These are phyloP conservation scores for Muscicapa comitata DNA, from an alignment of 2,797 vertebrate species.

Conservation along the genomic window DNA sequence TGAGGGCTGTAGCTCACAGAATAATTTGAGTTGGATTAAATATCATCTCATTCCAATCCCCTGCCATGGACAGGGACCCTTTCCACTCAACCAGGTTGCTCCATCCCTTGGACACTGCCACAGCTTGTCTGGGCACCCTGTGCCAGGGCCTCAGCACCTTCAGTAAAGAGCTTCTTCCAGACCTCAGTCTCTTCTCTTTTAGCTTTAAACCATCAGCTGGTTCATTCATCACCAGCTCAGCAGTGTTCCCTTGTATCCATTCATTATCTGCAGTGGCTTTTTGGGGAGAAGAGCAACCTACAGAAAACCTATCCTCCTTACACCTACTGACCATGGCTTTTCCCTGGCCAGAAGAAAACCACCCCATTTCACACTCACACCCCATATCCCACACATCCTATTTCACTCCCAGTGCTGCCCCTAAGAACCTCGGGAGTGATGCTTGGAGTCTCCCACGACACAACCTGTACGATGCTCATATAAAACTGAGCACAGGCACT, in stretches of 20 bases:
- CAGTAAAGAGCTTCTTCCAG: background rate
- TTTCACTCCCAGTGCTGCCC: background rate
- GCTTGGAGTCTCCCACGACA: too few species aligned
- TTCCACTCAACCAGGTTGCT: background rate
- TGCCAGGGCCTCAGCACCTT: background rate
- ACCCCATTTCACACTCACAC: accelerated
- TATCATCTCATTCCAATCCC: background rate
- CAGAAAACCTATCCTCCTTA: background rate
- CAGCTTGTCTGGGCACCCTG: background rate
- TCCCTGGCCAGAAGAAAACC: background rate
- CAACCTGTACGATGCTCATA: accelerated
- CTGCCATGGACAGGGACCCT: background rate
- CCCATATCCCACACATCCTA: accelerated
- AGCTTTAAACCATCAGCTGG: accelerated
- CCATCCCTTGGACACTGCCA: background rate
- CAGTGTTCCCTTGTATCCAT: too few species aligned
- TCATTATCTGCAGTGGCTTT: background rate
- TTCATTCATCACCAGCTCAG: background rate
- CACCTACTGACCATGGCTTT: accelerated
- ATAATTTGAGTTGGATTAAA: background rate
- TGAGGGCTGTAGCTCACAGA: background rate
- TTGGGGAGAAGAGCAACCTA: too few species aligned
- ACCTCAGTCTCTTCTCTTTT: too few species aligned
- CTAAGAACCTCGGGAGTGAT: background rate
- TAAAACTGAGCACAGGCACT: accelerated